Base-by-base conservation (phyloP, 2,113 vertebrate species). In the Scomber colias region DNA sequence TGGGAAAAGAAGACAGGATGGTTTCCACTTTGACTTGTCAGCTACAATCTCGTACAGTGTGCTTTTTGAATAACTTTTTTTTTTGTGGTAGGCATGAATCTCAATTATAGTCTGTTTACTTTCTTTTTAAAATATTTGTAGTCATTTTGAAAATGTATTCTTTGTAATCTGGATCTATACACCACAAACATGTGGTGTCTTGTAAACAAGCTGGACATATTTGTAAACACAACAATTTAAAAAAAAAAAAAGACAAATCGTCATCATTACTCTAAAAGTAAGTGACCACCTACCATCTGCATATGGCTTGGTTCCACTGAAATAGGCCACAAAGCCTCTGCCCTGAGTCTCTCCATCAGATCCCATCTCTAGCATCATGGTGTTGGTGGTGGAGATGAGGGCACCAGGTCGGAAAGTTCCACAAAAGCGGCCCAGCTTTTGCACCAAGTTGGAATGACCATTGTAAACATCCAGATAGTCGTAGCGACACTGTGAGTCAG, bases 401-500 rank as follows among this genome's bases (percentile, higher is more conserved):
- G 94, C 68, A 0, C 97, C 97, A 0, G 97, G 97, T 2, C 97
- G 92, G 90, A 97, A 97, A 0, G 97, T 97, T 66, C 97, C 97
- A 11, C 97, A 98, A 82, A 97, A 97, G 0, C 96, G 96, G 1
- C 96, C 97, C 13, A 97, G 94, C 60, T 95, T 94, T 88, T 97
- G 96, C 31, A 93, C 92, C 1, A 92, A 87, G 63, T 93, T 90
- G 40, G 95, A 90, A 61, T 94, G 88, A 11, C 97, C 96, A 0
- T 96, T 96, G 87, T 96, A 97, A n/a, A 97, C 90, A 17, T 97
- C 96, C 81, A 98, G 89, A 70, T 94, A 96, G 82, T 98, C 97
- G 0, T 96, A 97, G 19, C 95, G 95, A 55, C 97, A 98, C 31
- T 92, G 80, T 0, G 97, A 90, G 83, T 97, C 96, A 1, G 95